Evolutionary conservation across 1,140 invertebrate genomes (phyloP), one percentile per base, ranked within the genome.

Genomic region (Drosophila tristis): DNA sequence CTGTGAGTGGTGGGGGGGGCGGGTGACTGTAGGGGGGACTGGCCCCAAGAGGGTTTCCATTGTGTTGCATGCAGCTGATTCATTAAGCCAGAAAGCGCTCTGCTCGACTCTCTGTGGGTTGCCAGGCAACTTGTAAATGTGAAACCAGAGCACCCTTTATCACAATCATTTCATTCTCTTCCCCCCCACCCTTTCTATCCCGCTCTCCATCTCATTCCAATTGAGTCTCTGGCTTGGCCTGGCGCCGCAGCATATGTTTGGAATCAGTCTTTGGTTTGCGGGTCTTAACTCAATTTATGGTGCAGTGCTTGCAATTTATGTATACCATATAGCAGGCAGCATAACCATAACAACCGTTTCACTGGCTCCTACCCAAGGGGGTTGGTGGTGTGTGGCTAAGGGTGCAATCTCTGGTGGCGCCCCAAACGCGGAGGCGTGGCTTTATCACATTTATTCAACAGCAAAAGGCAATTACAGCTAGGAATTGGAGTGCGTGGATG

Each of bases 191-290:
- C 20, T 16, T 16, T 7, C 9, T 51, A n/a, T 39, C 16, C 25
- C 42, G 5, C 44, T 61, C 25, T 44, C 29, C 13, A 26, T 48
- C 29, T 29, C 25, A 0, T 16, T 16, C 16, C 25, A 26, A 29
- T 7, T 29, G 8, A 9, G 31, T 11, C 9, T 53, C 39, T 54
- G 8, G 29, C 25, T n/a, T n/a, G n/a, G n/a, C n/a, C n/a, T n/a
- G n/a, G n/a, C n/a, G n/a, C n/a, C n/a, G 16, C 16, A 16, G 63
- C 73, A 86, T 85, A 86, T 85, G 81, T 74, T 80, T 25, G 58
- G 68, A 80, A 81, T 81, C 63, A 65, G 56, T 65, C 50, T 70
- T 31, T 26, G 16, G 23, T 4, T 57, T 55, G 13, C 31, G 54
- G 13, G 3, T 26, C 58, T 45, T 39, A 20, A 55, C 61, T 63